A percentile compares a stretch with the other conserved stretches of the same genome.
These are phyloP conservation scores for Pithecia hirsuta DNA, from an alignment of 2,797 vertebrate genomes.

Conservation along the genomic window DNA sequence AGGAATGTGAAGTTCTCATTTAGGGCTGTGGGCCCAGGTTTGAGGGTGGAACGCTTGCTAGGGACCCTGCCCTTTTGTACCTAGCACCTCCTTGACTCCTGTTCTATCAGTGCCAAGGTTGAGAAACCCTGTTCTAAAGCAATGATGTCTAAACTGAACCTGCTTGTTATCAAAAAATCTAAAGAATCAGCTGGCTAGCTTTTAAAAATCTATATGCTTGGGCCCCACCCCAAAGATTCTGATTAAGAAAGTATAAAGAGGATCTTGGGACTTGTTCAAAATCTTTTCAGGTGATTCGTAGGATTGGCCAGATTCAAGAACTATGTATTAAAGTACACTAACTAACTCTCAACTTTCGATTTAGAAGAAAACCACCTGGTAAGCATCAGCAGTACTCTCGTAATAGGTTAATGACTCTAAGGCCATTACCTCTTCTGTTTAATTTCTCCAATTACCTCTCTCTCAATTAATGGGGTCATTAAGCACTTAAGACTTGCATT, in stretches of 20 bases:
- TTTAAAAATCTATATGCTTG: neutral
- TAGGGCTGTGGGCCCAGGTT: too few relatives aligned
- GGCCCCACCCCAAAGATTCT: neutral
- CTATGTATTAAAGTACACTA: neutral
- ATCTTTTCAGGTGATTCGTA: neutral
- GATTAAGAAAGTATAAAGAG: neutral
- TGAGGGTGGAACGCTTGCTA: too few relatives aligned
- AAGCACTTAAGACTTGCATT: conserved; percentile 63
- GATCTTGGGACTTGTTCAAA: neutral
- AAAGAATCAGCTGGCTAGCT: neutral
- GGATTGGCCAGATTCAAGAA: neutral
- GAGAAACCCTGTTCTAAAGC: neutral
- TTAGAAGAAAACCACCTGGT: conserved; percentile 47
- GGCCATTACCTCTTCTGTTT: conserved; percentile 60
- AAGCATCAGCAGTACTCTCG: conserved; percentile 42
- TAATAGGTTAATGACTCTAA: conserved; percentile 50
- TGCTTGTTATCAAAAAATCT: neutral
- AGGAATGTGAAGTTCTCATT: too few relatives aligned
- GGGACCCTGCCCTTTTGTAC: too few relatives aligned
- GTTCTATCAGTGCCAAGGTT: neutral
- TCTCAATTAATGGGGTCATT: conserved; percentile 73
- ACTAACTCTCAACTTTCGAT: neutral
- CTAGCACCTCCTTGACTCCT: too few relatives aligned
- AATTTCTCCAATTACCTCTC: conserved; percentile 60
- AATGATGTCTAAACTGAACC: neutral